phyloP scores from a whole-genome alignment of 2,113 vertebrate species.

The Cephalopterus ornatus region DNA sequence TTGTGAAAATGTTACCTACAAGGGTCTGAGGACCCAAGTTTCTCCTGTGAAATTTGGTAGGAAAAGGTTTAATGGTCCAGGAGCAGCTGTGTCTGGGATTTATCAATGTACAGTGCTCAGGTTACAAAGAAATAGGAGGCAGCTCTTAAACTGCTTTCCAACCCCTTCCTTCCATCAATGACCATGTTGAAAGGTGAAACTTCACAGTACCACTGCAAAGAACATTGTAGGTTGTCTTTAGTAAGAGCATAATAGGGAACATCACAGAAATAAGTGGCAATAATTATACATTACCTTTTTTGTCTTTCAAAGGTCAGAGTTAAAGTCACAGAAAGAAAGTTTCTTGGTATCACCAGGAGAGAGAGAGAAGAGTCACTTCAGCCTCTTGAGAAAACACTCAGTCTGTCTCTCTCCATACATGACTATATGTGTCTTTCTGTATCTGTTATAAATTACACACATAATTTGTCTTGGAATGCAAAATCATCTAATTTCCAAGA shows the following conservation, averaged over 20 bases:
- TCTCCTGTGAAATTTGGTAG: background rate
- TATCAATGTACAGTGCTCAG: background rate
- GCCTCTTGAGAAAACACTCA: background rate
- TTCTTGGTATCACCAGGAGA: background rate
- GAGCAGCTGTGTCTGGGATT: background rate
- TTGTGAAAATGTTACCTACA: background rate
- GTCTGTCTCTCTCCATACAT: background rate
- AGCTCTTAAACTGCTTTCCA: background rate
- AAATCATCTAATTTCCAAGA: background rate
- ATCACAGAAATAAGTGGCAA: background rate
- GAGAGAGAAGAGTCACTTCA: background rate
- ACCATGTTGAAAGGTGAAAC: background rate
- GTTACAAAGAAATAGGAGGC: background rate
- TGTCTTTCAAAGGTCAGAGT: background rate
- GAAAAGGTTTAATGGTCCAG: background rate
- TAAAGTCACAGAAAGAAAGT: conserved; percentile 6
- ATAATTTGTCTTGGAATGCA: background rate
- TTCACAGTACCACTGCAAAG: background rate
- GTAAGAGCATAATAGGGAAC: background rate
- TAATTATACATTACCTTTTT: conserved; percentile 41
- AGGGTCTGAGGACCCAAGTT: background rate
- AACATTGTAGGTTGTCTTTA: conserved; percentile 6
- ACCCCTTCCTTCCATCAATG: background rate
- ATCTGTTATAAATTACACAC: background rate
- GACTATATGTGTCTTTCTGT: background rate